A percentile compares a stretch with the other conserved stretches of the same genome.
These are phyloP conservation scores for Ceuthmochares aereus DNA, from an alignment of 2,113 vertebrate species.

Conservation along the genomic window DNA sequence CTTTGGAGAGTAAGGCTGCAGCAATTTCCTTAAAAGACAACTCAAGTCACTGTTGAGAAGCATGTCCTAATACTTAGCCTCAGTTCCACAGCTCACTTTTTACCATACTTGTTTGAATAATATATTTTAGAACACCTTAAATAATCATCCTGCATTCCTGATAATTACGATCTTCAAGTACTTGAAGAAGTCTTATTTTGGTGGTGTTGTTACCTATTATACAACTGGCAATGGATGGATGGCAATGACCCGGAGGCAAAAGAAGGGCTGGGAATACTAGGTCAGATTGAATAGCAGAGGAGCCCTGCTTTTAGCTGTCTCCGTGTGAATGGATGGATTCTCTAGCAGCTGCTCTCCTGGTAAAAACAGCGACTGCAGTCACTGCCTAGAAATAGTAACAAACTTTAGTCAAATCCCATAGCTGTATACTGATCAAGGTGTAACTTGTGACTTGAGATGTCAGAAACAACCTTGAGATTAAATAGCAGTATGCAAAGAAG, in stretches of 20 bases:
- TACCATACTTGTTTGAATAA: neutral
- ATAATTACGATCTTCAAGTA: neutral
- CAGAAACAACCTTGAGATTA: slow-evolving; percentile 40
- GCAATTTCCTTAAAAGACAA: neutral
- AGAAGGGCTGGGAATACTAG: neutral
- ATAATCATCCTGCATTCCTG: neutral
- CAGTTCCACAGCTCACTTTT: neutral
- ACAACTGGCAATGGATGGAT: neutral
- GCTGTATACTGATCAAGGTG: slow-evolving; percentile 35
- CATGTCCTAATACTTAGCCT: neutral
- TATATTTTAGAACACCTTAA: neutral
- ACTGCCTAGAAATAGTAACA: slow-evolving; percentile 70
- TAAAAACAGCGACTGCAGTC: slow-evolving; percentile 57
- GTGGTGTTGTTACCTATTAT: neutral
- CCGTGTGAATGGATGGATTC: slow-evolving; percentile 48
- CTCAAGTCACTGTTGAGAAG: neutral
- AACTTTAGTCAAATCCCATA: slow-evolving; percentile 58
- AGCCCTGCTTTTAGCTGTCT: slow-evolving; percentile 24
- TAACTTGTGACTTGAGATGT: slow-evolving; percentile 11
- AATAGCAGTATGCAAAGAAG: neutral
- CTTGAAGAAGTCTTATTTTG: neutral
- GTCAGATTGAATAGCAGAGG: neutral
- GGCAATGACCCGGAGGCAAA: neutral
- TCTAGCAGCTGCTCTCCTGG: slow-evolving; percentile 63
- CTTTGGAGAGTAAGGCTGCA: neutral